Base-by-base conservation (phyloP, 64 coral and sea anemone species). In the Exaiptasia diaphana region DNA sequence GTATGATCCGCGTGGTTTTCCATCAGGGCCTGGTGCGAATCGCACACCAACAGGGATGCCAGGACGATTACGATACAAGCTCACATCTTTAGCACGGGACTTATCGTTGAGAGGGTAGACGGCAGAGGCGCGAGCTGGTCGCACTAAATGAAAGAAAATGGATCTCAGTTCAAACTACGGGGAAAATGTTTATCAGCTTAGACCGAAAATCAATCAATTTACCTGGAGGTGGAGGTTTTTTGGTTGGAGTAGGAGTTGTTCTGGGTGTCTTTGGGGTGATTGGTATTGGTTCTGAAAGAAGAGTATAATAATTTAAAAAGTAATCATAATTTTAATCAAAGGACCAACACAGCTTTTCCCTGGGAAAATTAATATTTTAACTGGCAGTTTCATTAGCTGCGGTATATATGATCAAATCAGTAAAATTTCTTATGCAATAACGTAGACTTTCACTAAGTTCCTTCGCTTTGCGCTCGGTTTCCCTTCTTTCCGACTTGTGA, bases 11-110 rank as follows among this genome's bases (percentile, higher is more conserved):
- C 79, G 85, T 1, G 64, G 74, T 38, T 57, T 57, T 7, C 55
- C 81, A 71, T 84, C 87, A 50, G 91, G 91, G 18, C 91, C 91
- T 73, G 64, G 70, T 24, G 67, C 68, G 11, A 70, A 75, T 25
- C 53, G 73, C 23, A 94, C 55, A 50, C 67, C 74, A 15, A 78
- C 70, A 27, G 75, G 42, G 49, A 58, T 73, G 3, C 91, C 91
- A 44, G 79, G 79, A 18, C 38, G 33, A 54, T 89, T 94, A 39
- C 74, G 41, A 22, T 67, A 87, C 56, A 87, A 39, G 45, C 84
- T 87, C 12, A 87, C 24, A 45, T 87, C 84, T 23, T 73, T 40
- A 4, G 65, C 44, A 50, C 73, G 65, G 18, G 84, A 53, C 7
- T 30, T 17, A 29, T 23, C 65, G n/a, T 53, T 87, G 5, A 87